These are phyloP conservation scores for Allygus modestus DNA, from an alignment of 2,888 invertebrate genomes.

Conservation along the genomic window DNA sequence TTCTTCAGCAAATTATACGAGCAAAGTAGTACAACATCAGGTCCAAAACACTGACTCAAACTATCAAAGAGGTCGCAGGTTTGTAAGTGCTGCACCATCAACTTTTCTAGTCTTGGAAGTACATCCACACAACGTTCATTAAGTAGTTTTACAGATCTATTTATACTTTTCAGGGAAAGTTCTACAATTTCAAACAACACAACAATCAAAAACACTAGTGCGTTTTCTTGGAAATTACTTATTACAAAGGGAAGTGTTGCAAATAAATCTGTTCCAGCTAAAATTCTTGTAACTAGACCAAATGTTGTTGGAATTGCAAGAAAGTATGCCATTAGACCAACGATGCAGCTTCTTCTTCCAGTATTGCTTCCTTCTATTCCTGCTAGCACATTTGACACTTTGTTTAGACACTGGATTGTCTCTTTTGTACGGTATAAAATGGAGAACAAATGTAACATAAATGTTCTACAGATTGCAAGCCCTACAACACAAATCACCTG, in stretches of 20 bases:
- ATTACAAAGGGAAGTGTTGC: neutral
- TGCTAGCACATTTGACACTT: neutral
- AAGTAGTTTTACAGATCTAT: neutral
- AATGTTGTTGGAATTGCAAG: neutral
- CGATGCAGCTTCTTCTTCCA: neutral
- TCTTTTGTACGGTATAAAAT: neutral
- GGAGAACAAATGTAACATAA: neutral
- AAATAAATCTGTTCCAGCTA: neutral
- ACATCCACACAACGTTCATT: neutral
- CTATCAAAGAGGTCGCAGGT: constrained; percentile 7
- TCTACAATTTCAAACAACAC: neutral
- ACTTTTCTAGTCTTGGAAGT: constrained; percentile 1
- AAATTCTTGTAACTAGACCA: neutral
- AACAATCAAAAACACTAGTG: neutral
- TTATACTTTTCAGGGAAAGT: constrained; percentile 31
- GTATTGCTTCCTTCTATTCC: constrained; percentile 5
- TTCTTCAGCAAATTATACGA: constrained; percentile 26
- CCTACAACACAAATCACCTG: constrained; percentile 12
- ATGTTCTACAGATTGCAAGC: neutral
- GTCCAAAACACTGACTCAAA: constrained; percentile 29
- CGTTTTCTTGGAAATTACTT: constrained; percentile 29
- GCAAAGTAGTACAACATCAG: neutral
- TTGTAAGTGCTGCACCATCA: neutral
- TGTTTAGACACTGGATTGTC: neutral
- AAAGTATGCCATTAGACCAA: constrained; percentile 5